Conservation (phyloP, 2,888 invertebrate genomes). For the Melieria picta region DNA sequence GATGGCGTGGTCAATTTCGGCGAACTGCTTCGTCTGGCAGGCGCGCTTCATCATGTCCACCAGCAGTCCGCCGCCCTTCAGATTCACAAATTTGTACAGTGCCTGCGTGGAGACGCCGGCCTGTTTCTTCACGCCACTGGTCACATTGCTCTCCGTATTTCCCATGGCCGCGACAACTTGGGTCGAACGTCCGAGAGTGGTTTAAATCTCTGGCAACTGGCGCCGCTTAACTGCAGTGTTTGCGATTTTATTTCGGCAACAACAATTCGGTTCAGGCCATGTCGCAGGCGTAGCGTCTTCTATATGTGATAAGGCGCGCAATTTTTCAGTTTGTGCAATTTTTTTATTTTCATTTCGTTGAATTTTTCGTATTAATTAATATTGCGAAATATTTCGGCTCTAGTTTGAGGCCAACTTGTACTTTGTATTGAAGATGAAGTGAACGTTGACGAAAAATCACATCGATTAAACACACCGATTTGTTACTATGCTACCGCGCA, state of each 20-base stretch:
- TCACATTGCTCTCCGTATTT: conserved; percentile 89
- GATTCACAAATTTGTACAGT: conserved; percentile 87
- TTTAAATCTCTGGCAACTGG: no score
- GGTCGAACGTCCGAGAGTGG: no score
- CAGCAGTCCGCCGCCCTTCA: conserved; percentile 93
- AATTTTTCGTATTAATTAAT: background rate
- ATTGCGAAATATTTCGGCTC: background rate
- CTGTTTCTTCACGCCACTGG: conserved; percentile 95
- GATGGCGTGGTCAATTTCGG: conserved; percentile 92
- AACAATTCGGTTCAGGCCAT: no score
- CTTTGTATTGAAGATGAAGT: background rate
- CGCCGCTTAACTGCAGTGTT: no score
- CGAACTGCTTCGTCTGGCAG: conserved; percentile 87
- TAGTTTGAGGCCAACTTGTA: background rate
- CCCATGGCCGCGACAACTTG: conserved; percentile 69
- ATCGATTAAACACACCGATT: background rate
- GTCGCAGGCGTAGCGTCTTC: no score
- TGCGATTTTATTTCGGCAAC: no score
- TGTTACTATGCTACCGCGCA: background rate
- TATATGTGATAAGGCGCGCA: background rate
- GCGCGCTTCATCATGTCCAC: conserved; percentile 94
- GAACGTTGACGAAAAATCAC: background rate
- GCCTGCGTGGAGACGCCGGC: conserved; percentile 86
- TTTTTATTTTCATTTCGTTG: background rate
- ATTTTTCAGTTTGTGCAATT: background rate